Evolutionary conservation across 2,113 vertebrate genomes (phyloP), one percentile per base, ranked within the genome.

Genomic region (Accipiter cooperii): DNA sequence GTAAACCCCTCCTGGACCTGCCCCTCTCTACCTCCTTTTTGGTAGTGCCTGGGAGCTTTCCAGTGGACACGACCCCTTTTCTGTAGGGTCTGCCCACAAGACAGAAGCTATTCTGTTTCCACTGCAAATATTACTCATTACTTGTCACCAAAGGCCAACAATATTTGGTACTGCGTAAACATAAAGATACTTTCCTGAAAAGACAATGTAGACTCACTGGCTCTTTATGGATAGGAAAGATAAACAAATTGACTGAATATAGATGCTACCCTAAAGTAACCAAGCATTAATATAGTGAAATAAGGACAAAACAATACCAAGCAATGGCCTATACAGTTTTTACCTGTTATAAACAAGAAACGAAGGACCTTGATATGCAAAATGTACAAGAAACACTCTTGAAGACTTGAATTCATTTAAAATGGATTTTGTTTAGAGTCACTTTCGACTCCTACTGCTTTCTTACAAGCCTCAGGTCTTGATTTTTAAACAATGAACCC

Each of bases 341-440:
- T 74, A 84, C 24, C 63, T 44, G 54, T 17, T 51, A 83, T 93
- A 64, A 90, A 95, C 95, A 96, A 96, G 95, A 92, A 73, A 89
- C 42, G 70, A 96, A 96, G 63, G 69, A 77, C 90, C 97, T 97
- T 97, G 91, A 95, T 90, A 84, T 76, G 87, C 91, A 97, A 98
- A 96, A 94, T 49, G 82, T 31, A 89, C 71, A 96, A 94, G 89
- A 69, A 90, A 87, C 64, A 64, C 82, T 95, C 80, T 80, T 64
- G 87, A 38, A 97, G 91, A 93, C 92, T 88, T 38, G 24, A 96
- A 98, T 96, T 96, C n/a, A 87, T 96, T 97, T 96, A 24, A 98
- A 97, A 96, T 70, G 87, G 95, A 97, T 97, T 94, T 98, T 98
- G 94, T 98, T 98, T 97, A 96, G 95, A 98, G 83, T 78, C 76